Evolutionary conservation across 2,888 invertebrate genomes (phyloP).

Genomic region (Hydraecia micacea): DNA sequence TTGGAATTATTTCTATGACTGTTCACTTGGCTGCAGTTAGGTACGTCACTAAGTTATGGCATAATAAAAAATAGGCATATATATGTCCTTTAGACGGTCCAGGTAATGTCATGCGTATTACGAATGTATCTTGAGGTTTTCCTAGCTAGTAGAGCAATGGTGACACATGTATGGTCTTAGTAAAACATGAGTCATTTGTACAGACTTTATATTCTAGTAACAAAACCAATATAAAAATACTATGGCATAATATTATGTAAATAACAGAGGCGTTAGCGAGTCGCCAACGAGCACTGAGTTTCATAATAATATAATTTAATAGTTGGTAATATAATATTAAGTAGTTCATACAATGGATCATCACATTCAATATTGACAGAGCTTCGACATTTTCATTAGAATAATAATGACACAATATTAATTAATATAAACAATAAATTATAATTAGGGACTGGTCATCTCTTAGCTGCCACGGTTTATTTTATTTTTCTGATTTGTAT

Average conservation of each 20-base stretch:
- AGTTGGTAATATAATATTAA: background rate
- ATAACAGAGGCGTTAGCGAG: slow-evolving; percentile 3
- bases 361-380: background rate
- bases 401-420: background rate
- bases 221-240: slow-evolving; percentile 19
- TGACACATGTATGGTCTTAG: slow-evolving; percentile 44
- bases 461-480: background rate
- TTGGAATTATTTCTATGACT: slow-evolving; percentile 24
- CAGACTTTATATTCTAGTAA: slow-evolving; percentile 33
- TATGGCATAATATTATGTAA: slow-evolving; percentile 10
- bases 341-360: background rate
- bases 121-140: slow-evolving; percentile 51
- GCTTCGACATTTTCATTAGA: background rate
- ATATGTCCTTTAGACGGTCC: background rate
- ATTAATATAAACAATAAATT: background rate
- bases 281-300: background rate
- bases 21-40: background rate
- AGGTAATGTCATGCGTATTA: slow-evolving; percentile 26
- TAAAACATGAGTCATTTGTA: slow-evolving; percentile 43
- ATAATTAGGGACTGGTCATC: background rate
- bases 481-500: background rate
- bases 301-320: background rate
- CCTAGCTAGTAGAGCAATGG: slow-evolving; percentile 30
- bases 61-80: slow-evolving; percentile 22
- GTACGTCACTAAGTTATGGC: slow-evolving; percentile 29